Base-by-base conservation (phyloP, 2,888 invertebrate species). In the Eilema caniola region DNA sequence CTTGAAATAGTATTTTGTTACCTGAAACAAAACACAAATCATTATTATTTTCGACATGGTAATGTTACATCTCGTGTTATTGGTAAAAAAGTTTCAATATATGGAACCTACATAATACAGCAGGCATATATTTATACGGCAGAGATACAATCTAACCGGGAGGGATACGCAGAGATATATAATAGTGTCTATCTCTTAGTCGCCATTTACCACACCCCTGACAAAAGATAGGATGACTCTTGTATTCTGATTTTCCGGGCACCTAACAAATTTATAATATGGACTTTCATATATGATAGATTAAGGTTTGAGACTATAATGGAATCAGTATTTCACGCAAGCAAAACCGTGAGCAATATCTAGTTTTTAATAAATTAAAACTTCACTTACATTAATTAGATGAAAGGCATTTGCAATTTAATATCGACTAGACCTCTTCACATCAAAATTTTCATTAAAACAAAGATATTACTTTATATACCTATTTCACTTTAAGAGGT, bases 401-500 rank as follows among this genome's bases (percentile, higher is more conserved):
- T 71, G 66, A n/a, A 33, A 56, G 33, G 41, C 28, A 62, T 62
- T 62, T 24, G 2, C 41, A 64, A 31, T 56, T 65, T 65, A 56
- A 56, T 65, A 56, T 14, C 31, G 64, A 56, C 63, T 47, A 33
- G 56, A 56, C 31, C 56, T 66, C 24, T 37, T n/a, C 20, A 33
- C 57, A 20, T 24, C 23, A n/a, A 84, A 85, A 84, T 84, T 87
- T 85, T 85, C 88, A 87, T 85, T 80, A 75, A 68, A 70, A 71
- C 77, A 85, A 82, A 84, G 28, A 64, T 65, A 63, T 83, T 76
- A 77, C 80, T 79, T 82, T 77, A 83, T 82, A 84, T 83, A n/a
- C n/a, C n/a, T n/a, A 87, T 86, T 83, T 85, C 83, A 84, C 84
- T 88, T 84, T 82, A 83, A 75, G 76, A 77, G 69, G 80, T 84